Evolutionary conservation across 1,140 invertebrate species (phyloP), one percentile per base, ranked within the genome.

Genomic region (Neuroterus valhalla): DNA sequence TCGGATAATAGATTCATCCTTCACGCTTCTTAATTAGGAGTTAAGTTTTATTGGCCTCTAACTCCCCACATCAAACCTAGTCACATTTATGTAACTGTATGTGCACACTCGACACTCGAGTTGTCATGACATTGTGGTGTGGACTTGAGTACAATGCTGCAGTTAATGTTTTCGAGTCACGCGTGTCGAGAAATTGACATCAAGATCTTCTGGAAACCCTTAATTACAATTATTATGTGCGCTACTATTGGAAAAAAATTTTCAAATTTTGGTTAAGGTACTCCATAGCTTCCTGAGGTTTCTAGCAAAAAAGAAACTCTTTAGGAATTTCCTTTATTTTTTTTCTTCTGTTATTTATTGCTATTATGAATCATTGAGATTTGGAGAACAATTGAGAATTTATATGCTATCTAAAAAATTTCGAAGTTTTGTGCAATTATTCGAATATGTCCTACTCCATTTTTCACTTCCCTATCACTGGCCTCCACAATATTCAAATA

Each of bases 11-110:
- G 88, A 89, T 89, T 89, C 87, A 88, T 89, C 87, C 88, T 89
- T 89, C 88, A 86, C 88, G 87, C 87, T 87, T 88, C 87, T 89
- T 89, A 89, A 88, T 89, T 89, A 89, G 86, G 81, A 88, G 85
- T 88, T 88, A 86, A 89, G 86, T 88, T 89, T 89, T 89, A 87
- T 88, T 89, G 84, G 86, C 86, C 85, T 88, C 85, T 87, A 82
- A 79, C 82, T 81, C 73, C 70, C 67, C 72, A 78, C 68, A 52
- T 52, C 76, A 72, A 62, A 17, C 68, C 31, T 66, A 75, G 74
- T 42, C 46, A 45, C 74, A 67, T 78, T 80, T 80, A 74, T 78
- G 72, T 80, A 76, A 80, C 74, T 78, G 71, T 78, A 78, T 76
- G 79, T 74, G 46, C 78, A 75, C 71, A 76, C 71, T 76, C 74